Evolutionary conservation across 1,140 invertebrate genomes (phyloP).

Genomic region (Drosophila burlai): DNA sequence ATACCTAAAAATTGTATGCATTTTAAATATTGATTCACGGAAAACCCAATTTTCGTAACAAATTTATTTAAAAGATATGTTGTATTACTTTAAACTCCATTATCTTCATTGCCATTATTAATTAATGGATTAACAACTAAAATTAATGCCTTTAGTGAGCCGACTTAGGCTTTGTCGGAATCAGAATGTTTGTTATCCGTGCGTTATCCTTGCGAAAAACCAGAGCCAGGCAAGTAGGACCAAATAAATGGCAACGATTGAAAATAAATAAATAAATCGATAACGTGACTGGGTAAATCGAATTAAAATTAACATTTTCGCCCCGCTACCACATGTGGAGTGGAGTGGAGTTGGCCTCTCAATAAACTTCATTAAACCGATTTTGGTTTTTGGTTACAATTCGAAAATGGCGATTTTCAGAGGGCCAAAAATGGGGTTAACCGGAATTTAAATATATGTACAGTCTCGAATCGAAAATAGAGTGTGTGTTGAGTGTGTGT

Average conservation of each 20-base stretch:
- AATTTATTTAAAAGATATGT: too few species aligned
- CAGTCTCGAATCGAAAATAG: slow-evolving; percentile 1
- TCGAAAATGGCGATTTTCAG: slow-evolving; percentile 19
- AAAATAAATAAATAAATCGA: slow-evolving; percentile 35
- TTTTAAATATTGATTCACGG: too few species aligned
- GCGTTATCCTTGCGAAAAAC: slow-evolving; percentile 3
- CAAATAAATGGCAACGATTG: background rate
- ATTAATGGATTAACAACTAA: background rate
- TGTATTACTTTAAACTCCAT: background rate
- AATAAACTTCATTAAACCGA: slow-evolving; percentile 53
- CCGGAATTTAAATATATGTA: slow-evolving; percentile 34
- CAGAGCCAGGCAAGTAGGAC: background rate
- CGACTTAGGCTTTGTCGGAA: background rate
- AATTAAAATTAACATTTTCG: slow-evolving; percentile 52
- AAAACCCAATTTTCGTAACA: too few species aligned
- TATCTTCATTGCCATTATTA: background rate
- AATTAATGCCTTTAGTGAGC: background rate
- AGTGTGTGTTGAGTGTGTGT: slow-evolving; percentile 1
- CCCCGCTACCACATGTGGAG: background rate
- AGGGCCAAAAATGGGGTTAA: slow-evolving; percentile 26
- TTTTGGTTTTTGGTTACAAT: slow-evolving; percentile 38
- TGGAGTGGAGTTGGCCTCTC: slow-evolving; percentile 15
- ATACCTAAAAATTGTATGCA: too few species aligned
- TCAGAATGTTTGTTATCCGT: background rate
- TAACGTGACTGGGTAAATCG: slow-evolving; percentile 30